Conservation (phyloP, 2,797 vertebrate genomes). For the Enteromius trimaculatus region DNA sequence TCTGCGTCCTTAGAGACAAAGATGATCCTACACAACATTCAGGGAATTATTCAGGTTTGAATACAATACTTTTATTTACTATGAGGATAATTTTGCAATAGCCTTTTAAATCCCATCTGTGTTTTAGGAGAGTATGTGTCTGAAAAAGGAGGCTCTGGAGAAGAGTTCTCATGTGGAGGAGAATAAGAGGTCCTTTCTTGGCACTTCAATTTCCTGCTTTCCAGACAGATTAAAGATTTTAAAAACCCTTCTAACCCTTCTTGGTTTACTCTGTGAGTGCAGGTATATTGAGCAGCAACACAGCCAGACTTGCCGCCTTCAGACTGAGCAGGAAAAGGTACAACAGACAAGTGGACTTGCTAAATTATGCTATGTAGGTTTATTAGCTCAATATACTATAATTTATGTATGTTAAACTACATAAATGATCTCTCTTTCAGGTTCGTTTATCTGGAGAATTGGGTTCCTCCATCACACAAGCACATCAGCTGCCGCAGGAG, state of each 20-base stretch:
- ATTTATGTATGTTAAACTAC: not conserved
- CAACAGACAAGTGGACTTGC: not conserved
- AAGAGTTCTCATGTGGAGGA: constrained; percentile 83
- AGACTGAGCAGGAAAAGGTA: constrained; percentile 86
- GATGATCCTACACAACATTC: constrained; percentile 86
- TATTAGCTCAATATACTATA: not conserved
- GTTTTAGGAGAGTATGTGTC: constrained; percentile 81
- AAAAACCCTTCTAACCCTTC: not conserved
- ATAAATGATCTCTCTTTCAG: constrained; percentile 61
- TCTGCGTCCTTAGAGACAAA: constrained; percentile 83
- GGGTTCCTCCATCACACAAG: constrained; percentile 74
- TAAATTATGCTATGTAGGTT: not conserved
- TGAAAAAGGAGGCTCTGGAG: constrained; percentile 85
- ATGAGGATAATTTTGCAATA: not conserved
- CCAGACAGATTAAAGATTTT: not conserved
- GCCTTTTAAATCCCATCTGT: not conserved
- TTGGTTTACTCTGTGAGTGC: not conserved
- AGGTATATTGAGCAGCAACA: constrained; percentile 83
- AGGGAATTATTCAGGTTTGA: constrained; percentile 83
- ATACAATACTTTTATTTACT: not conserved
- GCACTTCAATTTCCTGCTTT: not conserved
- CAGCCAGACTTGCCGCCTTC: constrained; percentile 79
- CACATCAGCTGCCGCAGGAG: constrained; percentile 81
- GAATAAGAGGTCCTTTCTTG: constrained; percentile 77
- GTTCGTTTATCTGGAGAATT: constrained; percentile 79